Base-by-base conservation (phyloP, 2,113 vertebrate genomes). In the Bagarius yarrelli region DNA sequence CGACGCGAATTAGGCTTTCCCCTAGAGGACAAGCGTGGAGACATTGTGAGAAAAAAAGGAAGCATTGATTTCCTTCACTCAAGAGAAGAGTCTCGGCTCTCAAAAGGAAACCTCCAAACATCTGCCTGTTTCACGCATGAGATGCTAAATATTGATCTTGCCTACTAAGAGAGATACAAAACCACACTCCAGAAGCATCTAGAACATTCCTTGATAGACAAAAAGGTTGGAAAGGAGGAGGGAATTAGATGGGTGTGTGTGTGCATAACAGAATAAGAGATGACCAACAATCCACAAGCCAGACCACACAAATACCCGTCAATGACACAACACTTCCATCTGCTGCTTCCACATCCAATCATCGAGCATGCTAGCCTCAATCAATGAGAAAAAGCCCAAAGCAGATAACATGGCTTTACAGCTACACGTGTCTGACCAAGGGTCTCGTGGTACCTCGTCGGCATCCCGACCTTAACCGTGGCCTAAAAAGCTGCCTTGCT, bases 121-220 rank as follows among this genome's bases (percentile, higher is more conserved):
- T 95, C 94, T 95, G 95, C 94, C 93, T 94, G 94, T 96, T 94
- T 96, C 95, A 97, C 93, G 95, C 95, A 95, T 95, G 95, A 95
- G 93, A 95, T 95, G 93, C 91, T 93, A 95, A 97, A 94, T 97
- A 98, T 97, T 94, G 96, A 98, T 97, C 94, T 91, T 92, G 90
- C 88, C 90, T 27, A 89, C 60, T 55, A 30, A 88, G 84, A 83
- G 85, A 59, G 59, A 64, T 30, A 74, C 44, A 56, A 77, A 78
- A 79, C 80, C 66, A 61, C 83, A 86, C 88, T 93, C 89, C 90
- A 87, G 93, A 88, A 91, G 87, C 86, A 91, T 86, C 87, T 87
- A 88, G 84, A 87, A 89, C 78, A 91, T 90, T 92, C 89, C 88
- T 36, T 75, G 83, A 89, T 86, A 81, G 83, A 86, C 88, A 30